Base-by-base conservation (phyloP, 2,888 invertebrate genomes). In the Panzeria rudis region DNA sequence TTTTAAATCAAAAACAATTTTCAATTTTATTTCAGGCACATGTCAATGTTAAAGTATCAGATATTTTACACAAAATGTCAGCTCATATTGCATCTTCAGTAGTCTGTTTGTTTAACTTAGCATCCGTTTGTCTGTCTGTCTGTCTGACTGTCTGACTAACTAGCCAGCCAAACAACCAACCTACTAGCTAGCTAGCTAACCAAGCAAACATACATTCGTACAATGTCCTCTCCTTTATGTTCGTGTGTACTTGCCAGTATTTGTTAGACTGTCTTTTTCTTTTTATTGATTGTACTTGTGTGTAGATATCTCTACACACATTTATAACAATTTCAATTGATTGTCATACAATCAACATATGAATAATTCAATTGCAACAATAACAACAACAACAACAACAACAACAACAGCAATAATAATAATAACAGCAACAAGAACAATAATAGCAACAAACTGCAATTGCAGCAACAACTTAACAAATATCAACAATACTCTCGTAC, bases 311-410 rank as follows among this genome's bases (percentile, higher is more conserved):
- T 54, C 72, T 62, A 75, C 78, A 85, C 82, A 85, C 85, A 79
- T 85, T 87, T 86, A 91, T 91, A 90, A 91, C 91, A 91, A 91
- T 91, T 91, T 90, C 91, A 91, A 91, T 91, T 91, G 91, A 91
- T 91, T 91, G 91, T 91, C 91, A 90, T 89, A 91, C 91, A 91
- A 91, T 91, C 91, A 82, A 85, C 82, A 91, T 91, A 91, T 91
- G 91, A 91, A 91, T 91, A 90, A 91, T 91, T 90, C 91, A 91
- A 89, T 91, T 90, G 77, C 78, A 80, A 71, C 52, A 76, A 72
- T 29, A 69, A 25, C 72, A 44, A 61, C 23, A 56, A 56, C 25
- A 72, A 59, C 56, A 72, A 77, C 20, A 62, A 23, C 50, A 69
- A 56, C 52, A n/a, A 20, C 17, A 50, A 54, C 38, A 66, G 38